phyloP scores from a whole-genome alignment of 2,797 vertebrate genomes.

The Xyrichtys novacula region DNA sequence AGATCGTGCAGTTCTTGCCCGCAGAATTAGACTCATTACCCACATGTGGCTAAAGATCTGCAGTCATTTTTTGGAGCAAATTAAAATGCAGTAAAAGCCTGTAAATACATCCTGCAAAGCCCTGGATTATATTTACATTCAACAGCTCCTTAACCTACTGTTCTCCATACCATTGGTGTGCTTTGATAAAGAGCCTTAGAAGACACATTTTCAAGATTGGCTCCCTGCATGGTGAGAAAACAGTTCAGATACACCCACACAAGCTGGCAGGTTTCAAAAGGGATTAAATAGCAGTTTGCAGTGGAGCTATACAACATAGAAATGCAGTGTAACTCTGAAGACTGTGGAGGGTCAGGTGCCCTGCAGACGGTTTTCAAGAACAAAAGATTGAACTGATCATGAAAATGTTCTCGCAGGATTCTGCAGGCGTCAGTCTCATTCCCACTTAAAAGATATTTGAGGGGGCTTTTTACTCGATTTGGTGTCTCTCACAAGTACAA shows the following conservation, averaged over 20 bases:
- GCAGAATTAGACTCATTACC: conserved; percentile 19
- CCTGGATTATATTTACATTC: conserved; percentile 10
- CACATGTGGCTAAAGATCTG: conserved; percentile 4
- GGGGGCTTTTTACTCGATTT: conserved; percentile 27
- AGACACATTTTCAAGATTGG: conserved; percentile 34
- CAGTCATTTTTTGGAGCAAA: not conserved
- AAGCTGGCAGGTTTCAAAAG: conserved; percentile 40
- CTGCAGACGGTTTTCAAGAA: conserved; percentile 31
- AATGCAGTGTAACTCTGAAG: conserved; percentile 11
- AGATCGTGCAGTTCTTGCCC: not conserved
- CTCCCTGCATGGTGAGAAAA: conserved; percentile 29
- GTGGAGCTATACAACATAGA: conserved; percentile 30
- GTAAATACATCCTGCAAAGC: conserved; percentile 7
- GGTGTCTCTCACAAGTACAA: conserved; percentile 24
- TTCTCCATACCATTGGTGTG: conserved; percentile 25
- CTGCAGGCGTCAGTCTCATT: conserved; percentile 19
- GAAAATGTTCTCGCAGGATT: conserved; percentile 19
- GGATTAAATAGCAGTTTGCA: conserved; percentile 39
- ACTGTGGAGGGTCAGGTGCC: not conserved
- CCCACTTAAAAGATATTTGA: conserved; percentile 27
- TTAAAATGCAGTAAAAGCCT: not conserved
- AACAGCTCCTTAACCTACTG: conserved; percentile 4
- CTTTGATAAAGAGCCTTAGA: conserved; percentile 19
- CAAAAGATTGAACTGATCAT: conserved; percentile 29
- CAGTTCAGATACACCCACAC: conserved; percentile 31